These are phyloP conservation scores for Setophaga petechia DNA, from an alignment of 2,113 vertebrate genomes.

Conservation along the genomic window DNA sequence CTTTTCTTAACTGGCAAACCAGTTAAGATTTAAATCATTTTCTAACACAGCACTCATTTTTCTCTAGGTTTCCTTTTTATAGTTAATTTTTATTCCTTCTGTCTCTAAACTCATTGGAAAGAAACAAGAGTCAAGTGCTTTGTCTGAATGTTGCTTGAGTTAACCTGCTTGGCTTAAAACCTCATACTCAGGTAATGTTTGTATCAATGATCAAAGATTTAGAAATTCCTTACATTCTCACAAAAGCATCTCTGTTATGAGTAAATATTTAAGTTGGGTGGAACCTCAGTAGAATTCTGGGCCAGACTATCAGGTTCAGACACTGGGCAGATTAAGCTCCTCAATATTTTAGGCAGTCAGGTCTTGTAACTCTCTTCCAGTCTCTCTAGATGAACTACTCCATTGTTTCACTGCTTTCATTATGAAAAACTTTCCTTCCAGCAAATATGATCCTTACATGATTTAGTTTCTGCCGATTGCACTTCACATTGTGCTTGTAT, in stretches of 20 bases:
- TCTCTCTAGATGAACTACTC: neutral
- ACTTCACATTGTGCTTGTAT: neutral
- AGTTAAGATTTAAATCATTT: slow-evolving; percentile 31
- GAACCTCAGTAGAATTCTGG: neutral
- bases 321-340: fast-evolving
- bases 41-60: slow-evolving; percentile 4
- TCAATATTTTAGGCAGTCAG: neutral
- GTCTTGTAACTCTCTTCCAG: neutral
- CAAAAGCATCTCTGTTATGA: neutral
- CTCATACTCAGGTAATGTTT: neutral
- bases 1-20: slow-evolving; percentile 22
- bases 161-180: neutral
- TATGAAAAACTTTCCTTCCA: neutral
- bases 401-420: neutral
- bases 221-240: neutral
- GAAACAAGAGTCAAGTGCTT: neutral
- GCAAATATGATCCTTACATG: neutral
- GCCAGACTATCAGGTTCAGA: neutral
- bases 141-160: neutral
- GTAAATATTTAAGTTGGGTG: neutral
- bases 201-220: neutral
- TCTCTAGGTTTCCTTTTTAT: neutral
- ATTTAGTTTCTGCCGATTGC: neutral
- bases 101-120: neutral
- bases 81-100: neutral